Base-by-base conservation (phyloP, 23 tunicate genomes). In the Halocynthia roretzi region DNA sequence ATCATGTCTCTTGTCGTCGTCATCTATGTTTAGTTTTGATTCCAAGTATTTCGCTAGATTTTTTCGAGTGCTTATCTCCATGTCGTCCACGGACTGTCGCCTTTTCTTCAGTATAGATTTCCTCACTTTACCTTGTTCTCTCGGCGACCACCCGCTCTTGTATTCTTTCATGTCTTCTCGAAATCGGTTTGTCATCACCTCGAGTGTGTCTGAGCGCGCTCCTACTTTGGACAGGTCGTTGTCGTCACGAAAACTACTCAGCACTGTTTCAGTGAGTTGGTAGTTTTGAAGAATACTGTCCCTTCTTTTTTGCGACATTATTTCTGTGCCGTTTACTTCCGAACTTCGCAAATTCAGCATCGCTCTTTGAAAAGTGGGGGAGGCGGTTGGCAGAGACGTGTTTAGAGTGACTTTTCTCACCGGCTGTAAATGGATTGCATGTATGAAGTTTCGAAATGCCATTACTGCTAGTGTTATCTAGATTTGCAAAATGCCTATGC, bases 321-420 rank as follows among this genome's bases (percentile, higher is more conserved):
- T 77, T 71, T 82, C 68, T 7, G 77, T 23, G 21, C 51, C 23
- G 23, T 77, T 71, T 55, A 56, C 77, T 15, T 71, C 51, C 11
- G 78, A 58, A 6, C 20, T 15, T 15, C 72, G 69, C 71, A 66
- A 75, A 6, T 85, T 84, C 62, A 83, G 74, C 96, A 89, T 83
- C 23, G 88, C 88, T 31, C 96, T 67, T 80, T 89, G 96, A 80
- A 89, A 89, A 0, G 96, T 80, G 12, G 96, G 96, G 6, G 96
- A 89, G 5, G 85, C 96, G 23, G 80, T 54, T 18, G 96, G 96
- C 6, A 89, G 77, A 52, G 81, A 64, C 0, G 88, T 89, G 81
- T 89, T 89, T 20, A 89, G 52, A 60, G 76, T 83, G 7, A 89
- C 88, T 51, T 76, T 89, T 14, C 83, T 84, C 9, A 54, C 72